Evolutionary conservation across 2,113 vertebrate genomes (phyloP), one percentile per base, ranked within the genome.

Genomic region (Myotis lucifugus): DNA sequence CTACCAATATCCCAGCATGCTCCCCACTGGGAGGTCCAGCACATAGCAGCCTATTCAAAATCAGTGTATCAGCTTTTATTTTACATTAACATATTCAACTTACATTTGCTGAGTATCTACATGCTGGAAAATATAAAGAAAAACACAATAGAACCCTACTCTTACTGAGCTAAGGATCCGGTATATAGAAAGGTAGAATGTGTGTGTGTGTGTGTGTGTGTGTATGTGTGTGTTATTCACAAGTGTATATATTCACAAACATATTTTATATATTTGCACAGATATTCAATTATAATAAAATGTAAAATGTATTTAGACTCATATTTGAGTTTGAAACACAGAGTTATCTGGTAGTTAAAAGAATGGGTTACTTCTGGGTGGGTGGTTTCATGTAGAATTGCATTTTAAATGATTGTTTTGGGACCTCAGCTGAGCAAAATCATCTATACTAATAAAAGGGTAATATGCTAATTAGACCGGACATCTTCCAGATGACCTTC

Each of bases 331-430:
- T n/a, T 27, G 56, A 81, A 87, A 37, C 42, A 76, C 15, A 50
- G 34, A 50, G 29, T 64, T 94, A 23, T 46, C n/a, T 73, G n/a
- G 37, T 37, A 82, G 34, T 61, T 88, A 46, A 67, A 48, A 88
- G 64, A 5, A 61, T n/a, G 29, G 6, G 56, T 25, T 89, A 54
- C 32, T 74, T 96, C 46, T 59, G 32, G 27, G 11, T 74, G 19
- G 59, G 1, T 67, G 37, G 17, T 34, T 93, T 96, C 21, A 90
- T 6, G 42, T 52, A 78, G 21, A 93, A 78, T 94, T 85, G 91
- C 73, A 85, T 8, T 64, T 78, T 78, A 64, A 92, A 67, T 69
- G n/a, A 46, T 23, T 67, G 12, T 70, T 96, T 83, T 69, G 29
- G 48, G n/a, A 79, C 88, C 50, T 94, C 25, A 79, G 86, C 5